Base-by-base conservation (phyloP, 2,797 vertebrate genomes). In the Xenopus petersii region DNA sequence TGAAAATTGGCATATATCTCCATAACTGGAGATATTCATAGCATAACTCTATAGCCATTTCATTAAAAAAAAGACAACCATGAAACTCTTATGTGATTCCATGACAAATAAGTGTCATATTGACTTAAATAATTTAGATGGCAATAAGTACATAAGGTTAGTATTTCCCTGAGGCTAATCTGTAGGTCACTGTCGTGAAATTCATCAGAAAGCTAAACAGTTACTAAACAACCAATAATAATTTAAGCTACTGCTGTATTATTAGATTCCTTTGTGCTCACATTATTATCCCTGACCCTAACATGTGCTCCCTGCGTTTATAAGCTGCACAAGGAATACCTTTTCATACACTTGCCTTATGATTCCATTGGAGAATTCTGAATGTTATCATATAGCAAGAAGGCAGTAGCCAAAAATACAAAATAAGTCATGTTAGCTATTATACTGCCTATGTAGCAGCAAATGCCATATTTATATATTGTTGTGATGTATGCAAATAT, bases 71-170 rank as follows among this genome's bases (percentile, higher is more conserved):
- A 30, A 30, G 26, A 30, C 26, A 30, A 2, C 1, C 26, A 30
- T 30, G 26, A 30, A 30, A 30, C 26, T 30, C 26, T 30, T 30
- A 30, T 30, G 26, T 30, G 26, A 30, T 30, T 30, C 26, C 26
- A 30, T 1, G 26, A 30, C 26, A 30, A 30, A 30, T 30, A 30
- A 30, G 26, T 30, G 26, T 30, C 26, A 74, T n/a, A n/a, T 66
- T 70, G 67, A 79, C 73, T 66, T 70, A 79, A 74, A 70, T 68
- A 70, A 79, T 79, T 70, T 64, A 65, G 77, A 70, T 68, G 59
- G 67, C 67, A 69, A 62, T 79, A 67, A 74, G 59, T 79, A 60
- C 62, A 68, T 74, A 79, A 79, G 71, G 77, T 79, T 79, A 74
- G 77, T 15, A 30, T 47, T 64, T 21, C 67, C 77, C 77, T 74